Base-by-base conservation (phyloP, 2,797 vertebrate genomes). In the Rhadinocentrus ornatus region DNA sequence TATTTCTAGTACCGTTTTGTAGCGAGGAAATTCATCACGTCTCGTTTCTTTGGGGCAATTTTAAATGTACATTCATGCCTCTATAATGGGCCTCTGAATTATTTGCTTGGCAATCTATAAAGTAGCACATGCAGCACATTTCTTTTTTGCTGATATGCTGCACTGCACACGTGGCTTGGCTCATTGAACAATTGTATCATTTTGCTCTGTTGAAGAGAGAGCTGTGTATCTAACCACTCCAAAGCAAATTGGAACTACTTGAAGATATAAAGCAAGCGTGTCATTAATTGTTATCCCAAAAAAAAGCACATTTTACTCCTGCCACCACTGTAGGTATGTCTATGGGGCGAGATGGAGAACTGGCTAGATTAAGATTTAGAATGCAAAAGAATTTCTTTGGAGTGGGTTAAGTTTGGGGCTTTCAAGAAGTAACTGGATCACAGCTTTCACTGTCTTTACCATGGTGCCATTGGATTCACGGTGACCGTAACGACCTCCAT, bases 261-360 rank as follows among this genome's bases (percentile, higher is more conserved):
- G 71, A 75, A 78, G 73, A 83, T 89, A 78, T 71, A 79, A 84
- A 78, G 75, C 63, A 76, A 58, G 81, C 63, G 32, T 76, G 74
- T 81, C 73, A 72, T 88, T 88, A 84, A 88, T 82, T 87, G 82
- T 88, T 73, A 56, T 75, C 71, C 81, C 41, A 3, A 84, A 84
- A 81, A n/a, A 89, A 86, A 81, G 59, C 65, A 56, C 66, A 61
- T 54, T 52, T 54, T 54, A 24, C 58, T 53, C 46, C 59, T 12
- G 15, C 44, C 62, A 71, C 70, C 52, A 8, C 61, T 64, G 62
- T 34, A 52, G 22, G 54, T 74, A 54, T 59, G 15, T 82, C 86
- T 54, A 24, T 0, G 0, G 75, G 34, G 66, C 59, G 50, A 69
- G 37, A 70, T 37, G 9, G 50, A 62, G 56, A 71, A 73, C 50